A percentile compares a stretch with the other conserved stretches of the same genome.
phyloP scores from a whole-genome alignment of 2,113 vertebrate genomes.

The Barbus barbus region DNA sequence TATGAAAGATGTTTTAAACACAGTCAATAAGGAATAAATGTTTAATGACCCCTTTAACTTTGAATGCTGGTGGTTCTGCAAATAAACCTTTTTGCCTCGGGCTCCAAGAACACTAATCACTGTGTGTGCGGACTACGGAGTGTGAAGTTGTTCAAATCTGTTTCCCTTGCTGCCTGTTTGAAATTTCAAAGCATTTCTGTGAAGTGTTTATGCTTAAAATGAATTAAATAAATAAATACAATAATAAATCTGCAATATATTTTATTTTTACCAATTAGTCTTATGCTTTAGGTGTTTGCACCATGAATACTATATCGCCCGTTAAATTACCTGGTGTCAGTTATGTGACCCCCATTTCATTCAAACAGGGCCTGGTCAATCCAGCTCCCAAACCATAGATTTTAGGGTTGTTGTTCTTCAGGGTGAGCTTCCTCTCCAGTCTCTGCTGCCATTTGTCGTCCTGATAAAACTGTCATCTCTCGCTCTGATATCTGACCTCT shows the following conservation, averaged over 20 bases:
- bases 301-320: background rate
- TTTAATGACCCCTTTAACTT: slow-evolving; percentile 75
- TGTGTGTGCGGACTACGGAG: slow-evolving; percentile 63
- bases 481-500: slow-evolving; percentile 72
- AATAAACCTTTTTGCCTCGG: slow-evolving; percentile 66
- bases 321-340: slow-evolving; percentile 57
- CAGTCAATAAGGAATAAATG: slow-evolving; percentile 76
- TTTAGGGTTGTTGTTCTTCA: slow-evolving; percentile 35
- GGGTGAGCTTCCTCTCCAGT: slow-evolving; percentile 47
- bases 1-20: slow-evolving; percentile 75
- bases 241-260: background rate
- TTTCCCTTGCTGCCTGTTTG: background rate
- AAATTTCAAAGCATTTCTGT: slow-evolving; percentile 1
- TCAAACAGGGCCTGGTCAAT: slow-evolving; percentile 61
- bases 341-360: slow-evolving; percentile 56
- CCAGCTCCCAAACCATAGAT: slow-evolving; percentile 63
- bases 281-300: background rate
- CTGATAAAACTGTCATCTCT: slow-evolving; percentile 77
- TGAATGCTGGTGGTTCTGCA: slow-evolving; percentile 68
- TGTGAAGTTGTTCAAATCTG: slow-evolving; percentile 54
- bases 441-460: slow-evolving; percentile 71
- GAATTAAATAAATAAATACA: too few relatives aligned
- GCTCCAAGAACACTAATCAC: slow-evolving; percentile 65
- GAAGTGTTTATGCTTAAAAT: background rate
- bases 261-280: background rate